These are phyloP conservation scores for Teinopalpus imperialis DNA, from an alignment of 2,888 invertebrate genomes.

Conservation along the genomic window DNA sequence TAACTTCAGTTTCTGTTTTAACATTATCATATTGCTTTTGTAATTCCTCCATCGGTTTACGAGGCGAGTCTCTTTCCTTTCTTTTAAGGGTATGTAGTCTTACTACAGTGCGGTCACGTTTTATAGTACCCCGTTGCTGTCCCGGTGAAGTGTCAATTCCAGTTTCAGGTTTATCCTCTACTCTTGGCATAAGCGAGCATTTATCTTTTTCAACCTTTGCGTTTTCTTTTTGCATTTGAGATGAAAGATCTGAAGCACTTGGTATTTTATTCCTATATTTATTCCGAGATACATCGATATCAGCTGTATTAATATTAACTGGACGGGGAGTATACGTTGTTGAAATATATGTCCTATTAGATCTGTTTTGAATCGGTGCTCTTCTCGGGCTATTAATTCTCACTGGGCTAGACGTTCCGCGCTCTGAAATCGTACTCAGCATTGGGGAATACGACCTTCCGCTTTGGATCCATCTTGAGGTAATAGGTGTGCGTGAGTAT, in stretches of 20 bases:
- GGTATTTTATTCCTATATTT: constrained; percentile 73
- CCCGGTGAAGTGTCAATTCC: constrained; percentile 70
- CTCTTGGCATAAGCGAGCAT: constrained; percentile 65
- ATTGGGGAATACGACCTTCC: constrained; percentile 86
- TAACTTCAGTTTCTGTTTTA: constrained; percentile 24
- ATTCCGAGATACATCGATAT: constrained; percentile 91
- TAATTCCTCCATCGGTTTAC: constrained; percentile 47
- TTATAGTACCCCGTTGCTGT: constrained; percentile 80
- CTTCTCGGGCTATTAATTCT: constrained; percentile 71
- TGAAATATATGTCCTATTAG: constrained; percentile 74
- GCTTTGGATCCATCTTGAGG: constrained; percentile 63
- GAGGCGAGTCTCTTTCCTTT: constrained; percentile 73
- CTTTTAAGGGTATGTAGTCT: constrained; percentile 85
- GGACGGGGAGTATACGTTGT: constrained; percentile 80
- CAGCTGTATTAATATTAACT: constrained; percentile 90
- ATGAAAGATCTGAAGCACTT: constrained; percentile 34
- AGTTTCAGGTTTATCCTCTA: constrained; percentile 71
- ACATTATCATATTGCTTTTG: constrained; percentile 23
- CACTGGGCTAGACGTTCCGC: constrained; percentile 58
- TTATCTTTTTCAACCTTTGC: constrained; percentile 29
- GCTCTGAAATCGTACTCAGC: constrained; percentile 85
- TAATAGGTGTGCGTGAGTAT: constrained; percentile 78
- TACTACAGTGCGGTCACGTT: constrained; percentile 88
- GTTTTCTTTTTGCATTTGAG: constrained; percentile 56
- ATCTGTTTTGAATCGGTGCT: constrained; percentile 53